Base-by-base conservation (phyloP, 1,140 invertebrate species). In the Drosophila lowei region DNA sequence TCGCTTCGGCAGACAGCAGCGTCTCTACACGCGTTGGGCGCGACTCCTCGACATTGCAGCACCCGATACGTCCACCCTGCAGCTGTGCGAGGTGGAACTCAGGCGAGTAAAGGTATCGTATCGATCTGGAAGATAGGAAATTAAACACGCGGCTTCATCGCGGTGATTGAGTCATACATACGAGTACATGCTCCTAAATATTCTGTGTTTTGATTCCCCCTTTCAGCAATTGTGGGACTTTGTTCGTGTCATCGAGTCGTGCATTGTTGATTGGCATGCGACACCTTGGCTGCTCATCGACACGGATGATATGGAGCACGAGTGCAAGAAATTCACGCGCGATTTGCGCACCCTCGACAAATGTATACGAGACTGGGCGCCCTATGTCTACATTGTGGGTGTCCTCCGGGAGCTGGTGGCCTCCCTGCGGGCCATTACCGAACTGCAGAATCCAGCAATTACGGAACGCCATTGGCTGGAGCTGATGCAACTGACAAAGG, bases 391-490 rank as follows among this genome's bases (percentile, higher is more conserved):
- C 55, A 91, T 96, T 25, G 95, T 96, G 81, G 92, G 92, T 0
- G 93, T 93, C 30, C 93, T 97, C 0, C 95, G 94, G 71, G 96
- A 97, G 83, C 94, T 97, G 93, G 92, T 96, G 73, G 94, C 95
- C 3, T 96, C 96, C 3, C 90, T 97, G 63, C 93, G 95, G 91
- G 95, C 96, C 30, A 95, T 98, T 46, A 95, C 95, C 11, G 97
- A 98, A 91, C 92, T 98, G 8, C 97, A 97, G 92, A 98, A 97
- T 93, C 95, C 96, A 28, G 95, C 97, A 8, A 97, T 98, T 70
- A 93, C 95, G 70, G 95, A 97, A 41, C 92, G 97, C 21, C 97
- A 98, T 92, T 98, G 97, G 97, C 93, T 94, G 47, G 95, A 97
- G 90, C 92, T 98, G 9, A 97, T 98, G 95, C 93, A 94, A 59